Evolutionary conservation across 2,888 invertebrate genomes (phyloP).

Genomic region (Drosophila trichaetosa): DNA sequence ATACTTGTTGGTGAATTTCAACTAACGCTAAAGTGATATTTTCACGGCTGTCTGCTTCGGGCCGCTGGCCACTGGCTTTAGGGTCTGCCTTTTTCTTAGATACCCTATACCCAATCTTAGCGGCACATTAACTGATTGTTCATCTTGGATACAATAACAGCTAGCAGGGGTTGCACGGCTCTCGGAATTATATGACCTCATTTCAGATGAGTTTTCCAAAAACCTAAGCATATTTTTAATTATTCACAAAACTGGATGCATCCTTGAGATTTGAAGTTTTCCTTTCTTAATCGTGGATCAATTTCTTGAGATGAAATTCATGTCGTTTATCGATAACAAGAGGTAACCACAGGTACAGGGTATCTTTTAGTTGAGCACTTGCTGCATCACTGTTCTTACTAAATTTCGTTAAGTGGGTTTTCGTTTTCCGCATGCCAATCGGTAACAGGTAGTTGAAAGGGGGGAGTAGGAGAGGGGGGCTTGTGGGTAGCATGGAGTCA

Average conservation of each 20-base stretch:
- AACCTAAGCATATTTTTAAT: neutral
- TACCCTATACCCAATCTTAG: neutral
- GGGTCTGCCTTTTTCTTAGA: neutral
- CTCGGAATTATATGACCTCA: neutral
- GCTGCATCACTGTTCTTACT: neutral
- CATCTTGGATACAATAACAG: neutral
- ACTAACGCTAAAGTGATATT: slow-evolving; percentile 23
- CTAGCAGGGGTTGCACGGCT: neutral
- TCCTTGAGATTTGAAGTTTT: neutral
- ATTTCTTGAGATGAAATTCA: neutral
- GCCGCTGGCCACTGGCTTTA: slow-evolving; percentile 53
- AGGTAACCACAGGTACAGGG: neutral
- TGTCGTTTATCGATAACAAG: neutral
- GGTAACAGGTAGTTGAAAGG: neutral
- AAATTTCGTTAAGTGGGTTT: slow-evolving; percentile 16
- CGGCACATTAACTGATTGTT: neutral
- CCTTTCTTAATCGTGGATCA: neutral
- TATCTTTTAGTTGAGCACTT: neutral
- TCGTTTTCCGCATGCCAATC: slow-evolving; percentile 70
- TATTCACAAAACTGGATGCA: neutral
- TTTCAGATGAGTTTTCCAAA: neutral
- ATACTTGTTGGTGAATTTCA: slow-evolving; percentile 9
- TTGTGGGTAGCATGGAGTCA: neutral
- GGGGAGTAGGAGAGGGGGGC: neutral
- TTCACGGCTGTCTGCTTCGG: slow-evolving; percentile 24